phyloP scores from a whole-genome alignment of 2,797 vertebrate genomes.

The Bovichtus variegatus region DNA sequence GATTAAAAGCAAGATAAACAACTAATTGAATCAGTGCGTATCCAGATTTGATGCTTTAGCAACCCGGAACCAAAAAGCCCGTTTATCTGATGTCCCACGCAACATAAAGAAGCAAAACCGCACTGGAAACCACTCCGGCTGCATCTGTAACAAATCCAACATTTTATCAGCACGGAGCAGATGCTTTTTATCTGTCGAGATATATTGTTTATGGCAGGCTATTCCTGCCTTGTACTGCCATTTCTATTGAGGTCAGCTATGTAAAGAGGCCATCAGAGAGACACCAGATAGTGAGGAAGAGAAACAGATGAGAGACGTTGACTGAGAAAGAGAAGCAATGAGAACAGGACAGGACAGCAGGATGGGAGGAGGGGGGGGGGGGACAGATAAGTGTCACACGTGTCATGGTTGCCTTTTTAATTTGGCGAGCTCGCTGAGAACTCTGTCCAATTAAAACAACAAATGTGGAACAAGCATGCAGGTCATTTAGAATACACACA shows the following conservation, averaged over 20 bases:
- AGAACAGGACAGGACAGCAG: constrained; percentile 15
- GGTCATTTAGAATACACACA: constrained; percentile 58
- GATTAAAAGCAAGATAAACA: constrained; percentile 35
- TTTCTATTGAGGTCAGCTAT: constrained; percentile 63
- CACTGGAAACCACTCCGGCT: constrained; percentile 14
- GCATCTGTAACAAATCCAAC: constrained; percentile 44
- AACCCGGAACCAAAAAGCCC: constrained; percentile 9
- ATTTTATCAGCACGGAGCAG: constrained; percentile 54
- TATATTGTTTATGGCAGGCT: constrained; percentile 54
- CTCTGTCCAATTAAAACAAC: constrained; percentile 74
- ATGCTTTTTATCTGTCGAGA: constrained; percentile 54
- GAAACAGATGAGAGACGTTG: constrained; percentile 48
- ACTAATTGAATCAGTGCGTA: not conserved
- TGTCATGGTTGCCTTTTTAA: constrained; percentile 69
- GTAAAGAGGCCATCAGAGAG: constrained; percentile 61
- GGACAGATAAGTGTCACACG: constrained; percentile 41
- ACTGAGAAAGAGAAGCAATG: constrained; percentile 35
- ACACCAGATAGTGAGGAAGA: constrained; percentile 41
- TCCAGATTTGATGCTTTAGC: constrained; percentile 29
- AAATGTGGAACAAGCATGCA: constrained; percentile 68
- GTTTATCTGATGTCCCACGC: constrained; percentile 37
- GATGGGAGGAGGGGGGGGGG: constrained; percentile 24
- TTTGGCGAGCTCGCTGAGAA: constrained; percentile 57
- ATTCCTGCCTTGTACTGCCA: constrained; percentile 45
- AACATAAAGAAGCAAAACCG: constrained; percentile 15